Conservation (phyloP, 1,140 invertebrate species). For the Himalopsyche phryganea region DNA sequence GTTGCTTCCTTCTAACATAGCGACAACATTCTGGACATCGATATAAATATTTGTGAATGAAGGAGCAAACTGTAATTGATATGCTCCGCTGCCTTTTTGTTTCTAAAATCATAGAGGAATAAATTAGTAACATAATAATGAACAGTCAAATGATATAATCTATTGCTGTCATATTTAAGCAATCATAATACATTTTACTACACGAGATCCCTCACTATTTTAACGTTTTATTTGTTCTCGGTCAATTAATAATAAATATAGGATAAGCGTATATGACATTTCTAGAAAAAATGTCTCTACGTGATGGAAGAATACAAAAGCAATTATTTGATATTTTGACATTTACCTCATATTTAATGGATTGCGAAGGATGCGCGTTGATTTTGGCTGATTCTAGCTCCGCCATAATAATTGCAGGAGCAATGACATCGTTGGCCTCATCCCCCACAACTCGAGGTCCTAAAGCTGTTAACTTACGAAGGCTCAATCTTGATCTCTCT, state of each 20-base stretch:
- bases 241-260: neutral
- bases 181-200: neutral
- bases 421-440: slow-evolving; percentile 11
- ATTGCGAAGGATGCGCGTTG: slow-evolving; percentile 16
- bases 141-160: neutral
- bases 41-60: slow-evolving; percentile 52
- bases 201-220: neutral
- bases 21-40: slow-evolving; percentile 65
- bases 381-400: slow-evolving; percentile 8
- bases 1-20: slow-evolving; percentile 56
- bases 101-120: slow-evolving; percentile 16
- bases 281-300: neutral
- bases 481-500: slow-evolving; percentile 17
- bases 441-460: slow-evolving; percentile 22
- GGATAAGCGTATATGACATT: neutral
- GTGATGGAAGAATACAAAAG: too few relatives aligned
- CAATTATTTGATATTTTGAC: too few relatives aligned
- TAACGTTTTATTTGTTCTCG: neutral
- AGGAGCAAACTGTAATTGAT: slow-evolving; percentile 44
- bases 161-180: neutral
- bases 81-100: slow-evolving; percentile 46
- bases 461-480: slow-evolving; percentile 14
- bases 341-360: slow-evolving; percentile 20
- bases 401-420: slow-evolving; percentile 11
- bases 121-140: neutral